These are phyloP conservation scores for Plotosus lineatus DNA, from an alignment of 2,113 vertebrate genomes.

Conservation along the genomic window DNA sequence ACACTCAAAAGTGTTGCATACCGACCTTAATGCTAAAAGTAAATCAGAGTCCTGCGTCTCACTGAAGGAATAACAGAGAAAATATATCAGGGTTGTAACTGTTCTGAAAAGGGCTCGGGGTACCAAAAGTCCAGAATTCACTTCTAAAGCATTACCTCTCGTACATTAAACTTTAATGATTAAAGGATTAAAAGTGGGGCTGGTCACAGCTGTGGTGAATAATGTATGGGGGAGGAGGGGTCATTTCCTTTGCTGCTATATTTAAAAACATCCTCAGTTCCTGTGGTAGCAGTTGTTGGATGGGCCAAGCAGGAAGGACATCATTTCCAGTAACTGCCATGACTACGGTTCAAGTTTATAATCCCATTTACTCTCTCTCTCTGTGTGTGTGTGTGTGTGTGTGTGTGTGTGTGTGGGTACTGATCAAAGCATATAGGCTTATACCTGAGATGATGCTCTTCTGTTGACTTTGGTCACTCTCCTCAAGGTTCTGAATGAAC, in stretches of 20 bases:
- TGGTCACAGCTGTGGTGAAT: constrained; percentile 2
- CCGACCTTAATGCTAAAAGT: background rate
- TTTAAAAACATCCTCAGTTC: constrained; percentile 24
- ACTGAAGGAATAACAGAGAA: background rate
- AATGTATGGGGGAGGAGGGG: constrained; percentile 15
- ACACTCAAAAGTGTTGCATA: background rate
- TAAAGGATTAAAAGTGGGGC: constrained; percentile 4
- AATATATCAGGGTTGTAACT: background rate
- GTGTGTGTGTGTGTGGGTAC: background rate
- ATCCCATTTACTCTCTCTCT: constrained; percentile 23
- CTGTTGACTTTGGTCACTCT: background rate
- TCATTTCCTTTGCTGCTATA: constrained; percentile 12
- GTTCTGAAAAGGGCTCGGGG: background rate
- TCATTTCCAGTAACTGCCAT: constrained; percentile 42
- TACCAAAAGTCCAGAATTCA: background rate
- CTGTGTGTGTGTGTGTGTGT: background rate
- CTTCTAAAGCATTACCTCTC: background rate
- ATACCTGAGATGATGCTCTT: constrained; percentile 15
- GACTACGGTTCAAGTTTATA: constrained; percentile 25
- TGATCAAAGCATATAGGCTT: too few species aligned
- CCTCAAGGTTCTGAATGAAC: background rate
- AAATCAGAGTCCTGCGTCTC: background rate
- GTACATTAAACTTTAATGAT: background rate
- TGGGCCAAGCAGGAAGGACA: constrained; percentile 3
- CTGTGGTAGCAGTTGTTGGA: constrained; percentile 19